Evolutionary conservation across 2,888 invertebrate genomes (phyloP).

Genomic region (Cheilosia vulpina): DNA sequence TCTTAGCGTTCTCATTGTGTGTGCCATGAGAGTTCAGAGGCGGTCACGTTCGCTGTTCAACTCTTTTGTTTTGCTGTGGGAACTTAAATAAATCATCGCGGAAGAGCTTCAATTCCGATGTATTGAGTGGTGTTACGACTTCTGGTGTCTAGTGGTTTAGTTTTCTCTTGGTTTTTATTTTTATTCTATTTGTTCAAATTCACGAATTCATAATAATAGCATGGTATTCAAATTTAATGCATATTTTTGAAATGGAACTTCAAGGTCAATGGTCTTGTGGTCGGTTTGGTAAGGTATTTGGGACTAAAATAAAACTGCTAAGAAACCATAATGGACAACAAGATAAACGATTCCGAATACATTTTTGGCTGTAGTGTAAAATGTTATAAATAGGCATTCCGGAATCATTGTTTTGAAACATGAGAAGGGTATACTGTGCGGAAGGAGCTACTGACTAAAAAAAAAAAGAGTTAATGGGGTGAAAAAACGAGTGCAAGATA

Average conservation of each 20-base stretch:
- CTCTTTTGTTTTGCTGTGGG: conserved; percentile 60
- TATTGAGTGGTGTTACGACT: neutral
- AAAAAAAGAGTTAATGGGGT: neutral
- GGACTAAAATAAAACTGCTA: conserved; percentile 6
- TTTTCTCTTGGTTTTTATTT: conserved; percentile 29
- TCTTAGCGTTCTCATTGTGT: conserved; percentile 1
- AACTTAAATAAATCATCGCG: conserved; percentile 51
- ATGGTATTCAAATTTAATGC: conserved; percentile 60
- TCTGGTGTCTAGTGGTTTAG: conserved; percentile 21
- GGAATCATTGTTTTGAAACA: neutral
- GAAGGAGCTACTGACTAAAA: no score
- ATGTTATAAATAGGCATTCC: conserved; percentile 24
- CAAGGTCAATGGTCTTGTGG: conserved; percentile 55
- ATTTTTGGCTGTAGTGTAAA: conserved; percentile 24
- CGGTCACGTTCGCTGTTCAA: conserved; percentile 44
- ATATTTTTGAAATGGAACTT: conserved; percentile 39
- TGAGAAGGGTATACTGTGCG: neutral
- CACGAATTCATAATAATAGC: conserved; percentile 49
- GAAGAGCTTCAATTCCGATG: conserved; percentile 20
- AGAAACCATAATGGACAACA: neutral
- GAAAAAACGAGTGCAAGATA: neutral
- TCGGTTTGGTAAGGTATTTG: conserved; percentile 1
- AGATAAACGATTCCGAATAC: conserved; percentile 4
- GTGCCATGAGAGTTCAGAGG: neutral
- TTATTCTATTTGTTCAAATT: conserved; percentile 6